phyloP scores from a whole-genome alignment of 2,113 vertebrate species.

The Silurus meridionalis region DNA sequence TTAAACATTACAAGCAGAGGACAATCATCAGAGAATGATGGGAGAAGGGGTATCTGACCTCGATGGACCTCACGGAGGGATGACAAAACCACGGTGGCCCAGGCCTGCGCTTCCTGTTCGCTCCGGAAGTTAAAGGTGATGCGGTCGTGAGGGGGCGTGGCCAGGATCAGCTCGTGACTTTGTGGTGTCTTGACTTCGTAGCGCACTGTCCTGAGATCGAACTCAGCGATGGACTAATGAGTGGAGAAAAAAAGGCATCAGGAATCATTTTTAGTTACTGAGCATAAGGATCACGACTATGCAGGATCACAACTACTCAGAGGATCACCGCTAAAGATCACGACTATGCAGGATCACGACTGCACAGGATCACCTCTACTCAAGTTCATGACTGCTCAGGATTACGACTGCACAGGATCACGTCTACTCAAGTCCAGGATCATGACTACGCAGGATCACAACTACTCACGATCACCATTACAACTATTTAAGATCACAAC shows the following conservation, averaged over 20 bases:
- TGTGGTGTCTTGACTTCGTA: constrained; percentile 73
- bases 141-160: constrained; percentile 66
- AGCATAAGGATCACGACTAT: no score
- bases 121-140: constrained; percentile 78
- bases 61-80: constrained; percentile 79
- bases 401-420: no score
- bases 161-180: constrained; percentile 76
- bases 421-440: no score
- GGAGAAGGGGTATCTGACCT: constrained; percentile 66
- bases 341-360: no score
- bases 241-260: neutral
- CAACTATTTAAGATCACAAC: no score
- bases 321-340: no score
- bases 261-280: no score
- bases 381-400: no score
- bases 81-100: constrained; percentile 84
- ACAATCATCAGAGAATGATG: neutral
- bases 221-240: constrained; percentile 74
- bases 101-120: constrained; percentile 81
- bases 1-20: neutral
- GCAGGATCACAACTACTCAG: no score
- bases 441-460: no score
- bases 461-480: no score
- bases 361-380: no score
- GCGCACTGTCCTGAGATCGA: constrained; percentile 73